Evolutionary conservation across 1,140 invertebrate genomes (phyloP).

Genomic region (Thaumatotibia leucotreta): DNA sequence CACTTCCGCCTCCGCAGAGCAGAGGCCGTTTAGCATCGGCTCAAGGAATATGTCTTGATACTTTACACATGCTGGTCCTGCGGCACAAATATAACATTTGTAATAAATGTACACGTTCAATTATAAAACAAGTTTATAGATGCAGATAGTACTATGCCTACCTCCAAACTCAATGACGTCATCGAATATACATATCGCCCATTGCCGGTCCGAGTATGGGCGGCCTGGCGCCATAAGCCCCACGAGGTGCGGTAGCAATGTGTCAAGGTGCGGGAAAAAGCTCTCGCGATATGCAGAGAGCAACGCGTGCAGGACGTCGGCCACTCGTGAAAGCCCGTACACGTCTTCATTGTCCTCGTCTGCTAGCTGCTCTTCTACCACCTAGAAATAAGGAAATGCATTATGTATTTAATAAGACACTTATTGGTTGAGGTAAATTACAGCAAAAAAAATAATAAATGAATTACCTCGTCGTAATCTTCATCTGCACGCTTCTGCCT

Average conservation of each 20-base stretch:
- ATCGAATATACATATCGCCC: slow-evolving; percentile 98
- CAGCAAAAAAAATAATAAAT: neutral
- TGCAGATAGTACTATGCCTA: slow-evolving; percentile 29
- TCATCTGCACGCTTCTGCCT: slow-evolving; percentile 94
- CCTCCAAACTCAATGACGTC: slow-evolving; percentile 93
- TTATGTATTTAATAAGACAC: too few relatives aligned
- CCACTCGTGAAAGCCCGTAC: slow-evolving; percentile 93
- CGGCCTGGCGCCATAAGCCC: slow-evolving; percentile 88
- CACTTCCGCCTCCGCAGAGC: slow-evolving; percentile 91
- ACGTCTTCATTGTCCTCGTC: slow-evolving; percentile 97
- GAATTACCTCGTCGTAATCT: slow-evolving; percentile 97
- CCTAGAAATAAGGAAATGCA: too few relatives aligned
- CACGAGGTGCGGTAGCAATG: slow-evolving; percentile 90
- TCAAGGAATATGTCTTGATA: slow-evolving; percentile 92
- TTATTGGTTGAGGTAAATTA: too few relatives aligned
- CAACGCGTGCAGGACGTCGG: slow-evolving; percentile 94
- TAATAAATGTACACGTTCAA: too few relatives aligned
- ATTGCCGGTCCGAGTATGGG: slow-evolving; percentile 96
- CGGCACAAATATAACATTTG: too few relatives aligned
- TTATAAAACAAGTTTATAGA: too few relatives aligned
- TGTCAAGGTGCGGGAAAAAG: slow-evolving; percentile 95
- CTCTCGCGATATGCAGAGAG: slow-evolving; percentile 91
- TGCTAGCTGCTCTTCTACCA: slow-evolving; percentile 94
- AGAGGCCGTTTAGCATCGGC: slow-evolving; percentile 86
- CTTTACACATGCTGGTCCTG: slow-evolving; percentile 88